Conservation (phyloP, 2,888 invertebrate species). For the Latheticus oryzae region DNA sequence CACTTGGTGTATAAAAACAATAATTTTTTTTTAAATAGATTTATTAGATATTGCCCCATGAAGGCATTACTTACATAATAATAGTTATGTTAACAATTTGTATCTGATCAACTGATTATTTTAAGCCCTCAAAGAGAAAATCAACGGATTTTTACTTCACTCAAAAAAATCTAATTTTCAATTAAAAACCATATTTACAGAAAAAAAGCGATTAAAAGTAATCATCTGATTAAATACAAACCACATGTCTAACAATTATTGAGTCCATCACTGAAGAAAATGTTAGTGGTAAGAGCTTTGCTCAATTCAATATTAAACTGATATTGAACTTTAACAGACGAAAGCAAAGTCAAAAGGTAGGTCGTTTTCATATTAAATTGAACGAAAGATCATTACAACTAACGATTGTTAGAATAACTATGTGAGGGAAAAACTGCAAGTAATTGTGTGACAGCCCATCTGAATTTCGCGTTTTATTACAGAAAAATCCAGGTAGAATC, state of each 20-base stretch:
- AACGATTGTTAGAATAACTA: constrained; percentile 23
- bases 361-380: constrained; percentile 27
- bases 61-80: constrained; percentile 48
- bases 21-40: constrained; percentile 47
- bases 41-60: constrained; percentile 51
- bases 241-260: constrained; percentile 52
- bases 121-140: constrained; percentile 21
- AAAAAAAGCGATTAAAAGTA: constrained; percentile 15
- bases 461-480: constrained; percentile 21
- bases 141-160: neutral
- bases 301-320: constrained; percentile 33
- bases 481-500: constrained; percentile 21
- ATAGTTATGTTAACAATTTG: constrained; percentile 52
- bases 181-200: too few species aligned
- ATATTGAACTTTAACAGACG: too few species aligned
- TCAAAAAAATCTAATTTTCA: constrained; percentile 24
- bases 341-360: constrained; percentile 1
- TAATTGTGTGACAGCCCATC: constrained; percentile 30
- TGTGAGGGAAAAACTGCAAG: constrained; percentile 17
- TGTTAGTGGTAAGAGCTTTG: constrained; percentile 45
- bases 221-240: constrained; percentile 52
- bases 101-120: constrained; percentile 51
- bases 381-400: constrained; percentile 38
- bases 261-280: constrained; percentile 48
- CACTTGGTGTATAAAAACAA: too few species aligned